Evolutionary conservation across 1,140 invertebrate species (phyloP), one percentile per base, ranked within the genome.

Genomic region (Drosophila repleta): DNA sequence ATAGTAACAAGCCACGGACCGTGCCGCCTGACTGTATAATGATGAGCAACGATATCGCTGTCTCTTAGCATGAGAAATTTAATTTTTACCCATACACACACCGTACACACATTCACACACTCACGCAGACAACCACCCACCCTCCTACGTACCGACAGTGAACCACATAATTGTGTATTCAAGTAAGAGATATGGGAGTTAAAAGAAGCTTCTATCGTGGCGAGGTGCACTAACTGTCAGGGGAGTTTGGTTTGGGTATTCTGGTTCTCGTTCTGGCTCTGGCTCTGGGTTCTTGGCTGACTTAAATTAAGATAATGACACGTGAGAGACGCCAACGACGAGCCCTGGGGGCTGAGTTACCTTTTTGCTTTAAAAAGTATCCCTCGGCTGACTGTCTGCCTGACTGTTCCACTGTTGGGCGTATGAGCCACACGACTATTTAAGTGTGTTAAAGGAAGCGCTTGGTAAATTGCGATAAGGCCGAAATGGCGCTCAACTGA

Each of bases 221-320:
- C 3, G n/a, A 21, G 20, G 11, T 46, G 18, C 18, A 46, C 20
- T 20, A 46, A 18, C 45, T n/a, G 56, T 20, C 37, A 41, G 8
- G 37, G 4, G 39, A 51, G 24, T 37, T 37, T 0, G 51, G 32
- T 52, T 24, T 49, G 46, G 6, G 26, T 15, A n/a, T n/a, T 52
- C 17, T 32, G 26, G 24, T 17, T 35, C 20, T 66, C 1, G 48
- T 20, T 43, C 24, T 32, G 49, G 15, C 6, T 35, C 11, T 8
- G 21, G n/a, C 21, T n/a, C 29, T 43, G 41, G 39, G 3, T 58
- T 66, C 58, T 24, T 65, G 61, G 45, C 56, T 75, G 82, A 60
- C 70, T 85, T 75, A 87, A 87, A 85, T 85, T 87, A 81, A 85
- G 82, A 85, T 85, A 87, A 85, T 85, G 82, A 85, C 82, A 85